Percentiles rank a stretch among this genome's conserved stretches.
Evolutionary conservation across 2,797 vertebrate genomes (phyloP).

Genomic region (Onychomys arenicola): DNA sequence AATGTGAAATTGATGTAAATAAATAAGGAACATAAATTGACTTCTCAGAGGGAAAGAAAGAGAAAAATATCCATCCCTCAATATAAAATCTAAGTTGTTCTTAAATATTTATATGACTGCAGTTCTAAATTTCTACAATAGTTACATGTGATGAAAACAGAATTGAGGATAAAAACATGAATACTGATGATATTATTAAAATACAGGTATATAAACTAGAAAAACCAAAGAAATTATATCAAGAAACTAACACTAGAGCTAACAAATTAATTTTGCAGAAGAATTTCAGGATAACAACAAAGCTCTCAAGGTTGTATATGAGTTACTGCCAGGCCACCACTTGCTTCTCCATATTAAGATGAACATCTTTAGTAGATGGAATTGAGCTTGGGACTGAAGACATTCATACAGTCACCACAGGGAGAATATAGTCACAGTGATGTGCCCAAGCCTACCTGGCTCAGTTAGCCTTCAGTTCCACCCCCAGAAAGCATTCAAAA

Average conservation of each 20-base stretch:
- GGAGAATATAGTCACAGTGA: neutral
- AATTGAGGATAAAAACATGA: neutral
- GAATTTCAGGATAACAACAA: neutral
- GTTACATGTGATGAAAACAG: neutral
- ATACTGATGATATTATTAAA: neutral
- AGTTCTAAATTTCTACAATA: neutral
- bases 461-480: no score
- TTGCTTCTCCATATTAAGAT: neutral
- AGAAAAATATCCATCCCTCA: neutral
- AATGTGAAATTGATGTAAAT: neutral
- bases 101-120: neutral
- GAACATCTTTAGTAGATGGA: neutral
- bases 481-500: neutral
- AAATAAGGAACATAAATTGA: conserved; percentile 1
- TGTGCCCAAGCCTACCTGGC: no score
- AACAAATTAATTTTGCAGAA: conserved; percentile 21
- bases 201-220: neutral
- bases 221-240: neutral
- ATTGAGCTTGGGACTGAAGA: neutral
- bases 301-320: neutral
- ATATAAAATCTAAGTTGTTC: neutral
- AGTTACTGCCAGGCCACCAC: neutral
- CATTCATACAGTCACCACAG: neutral
- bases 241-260: neutral
- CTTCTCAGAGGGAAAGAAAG: neutral